Base-by-base conservation (phyloP, 1,140 invertebrate genomes). In the Contarinia nasturtii region DNA sequence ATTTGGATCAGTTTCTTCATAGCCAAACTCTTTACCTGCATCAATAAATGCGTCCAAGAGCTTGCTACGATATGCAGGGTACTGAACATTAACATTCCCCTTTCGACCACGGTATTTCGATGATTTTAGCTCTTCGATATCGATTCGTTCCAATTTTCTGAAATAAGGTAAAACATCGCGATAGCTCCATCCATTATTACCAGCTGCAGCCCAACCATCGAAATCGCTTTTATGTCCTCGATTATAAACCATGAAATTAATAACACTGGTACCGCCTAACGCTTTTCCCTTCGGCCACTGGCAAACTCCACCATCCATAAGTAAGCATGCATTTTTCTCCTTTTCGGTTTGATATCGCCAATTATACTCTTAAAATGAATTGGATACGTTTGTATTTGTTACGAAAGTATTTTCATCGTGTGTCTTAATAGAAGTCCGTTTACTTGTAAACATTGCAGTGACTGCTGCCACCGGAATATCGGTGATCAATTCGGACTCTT, bases 101-200 rank as follows among this genome's bases (percentile, higher is more conserved):
- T 69, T 64, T 44, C 55, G 66, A 1, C 76, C 74, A 52, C 83
- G 81, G 57, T 73, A 82, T 1, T 67, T 64, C 1, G 75, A 76
- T 58, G 68, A 71, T 53, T 53, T 65, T 27, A 71, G 51, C 51
- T 68, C 59, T 48, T 64, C 51, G 52, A 72, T 72, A 50, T 60
- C 61, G 45, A 75, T 66, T 50, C 79, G 77, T 65, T 90, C 86
- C 0, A 78, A 79, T 59, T 86, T 88, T 20, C 73, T 72, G 54
- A 92, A 92, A 60, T 89, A 91, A 0, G 77, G 81, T 8, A 89
- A 55, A 0, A 91, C 70, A 46, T 89, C 78, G 1, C 75, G 62
- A 59, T 86, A 96, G 18, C 78, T 77, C 92, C 92, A 96, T 0
- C 85, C 86, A 2, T 67, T 61, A 55, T 91, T 93, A 2, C 90